Evolutionary conservation across 2,888 invertebrate species (phyloP).

Genomic region (Acleris holmiana): DNA sequence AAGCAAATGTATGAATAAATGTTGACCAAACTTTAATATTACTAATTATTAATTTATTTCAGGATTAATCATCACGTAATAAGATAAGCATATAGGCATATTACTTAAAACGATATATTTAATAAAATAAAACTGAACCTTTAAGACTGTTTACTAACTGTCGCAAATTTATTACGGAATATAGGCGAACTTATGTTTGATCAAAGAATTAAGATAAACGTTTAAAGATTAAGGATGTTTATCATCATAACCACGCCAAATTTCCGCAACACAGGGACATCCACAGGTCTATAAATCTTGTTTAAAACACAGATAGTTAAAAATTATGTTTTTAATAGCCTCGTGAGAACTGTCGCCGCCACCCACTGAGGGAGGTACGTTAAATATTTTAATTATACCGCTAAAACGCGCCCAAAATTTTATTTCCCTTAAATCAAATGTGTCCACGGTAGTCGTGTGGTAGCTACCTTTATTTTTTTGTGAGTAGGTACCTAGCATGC

Average conservation of each 20-base stretch:
- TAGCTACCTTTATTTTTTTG: constrained; percentile 38
- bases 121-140: too few species aligned
- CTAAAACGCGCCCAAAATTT: constrained; percentile 76
- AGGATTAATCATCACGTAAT: too few species aligned
- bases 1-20: too few species aligned
- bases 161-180: neutral
- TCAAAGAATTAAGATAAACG: constrained; percentile 12
- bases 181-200: neutral
- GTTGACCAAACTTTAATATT: too few species aligned
- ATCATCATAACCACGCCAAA: constrained; percentile 28
- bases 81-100: too few species aligned
- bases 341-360: constrained; percentile 83
- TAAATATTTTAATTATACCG: constrained; percentile 82
- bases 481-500: constrained; percentile 8
- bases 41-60: too few species aligned
- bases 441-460: constrained; percentile 71
- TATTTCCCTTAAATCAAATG: constrained; percentile 79
- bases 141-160: too few species aligned
- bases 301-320: constrained; percentile 67
- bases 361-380: constrained; percentile 79
- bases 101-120: too few species aligned
- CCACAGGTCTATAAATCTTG: constrained; percentile 58
- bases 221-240: constrained; percentile 9
- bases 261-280: constrained; percentile 56
- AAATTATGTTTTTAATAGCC: constrained; percentile 82